A percentile compares a stretch with the other conserved stretches of the same genome.
phyloP scores from a whole-genome alignment of 2,888 invertebrate genomes.

The Leucania comma region DNA sequence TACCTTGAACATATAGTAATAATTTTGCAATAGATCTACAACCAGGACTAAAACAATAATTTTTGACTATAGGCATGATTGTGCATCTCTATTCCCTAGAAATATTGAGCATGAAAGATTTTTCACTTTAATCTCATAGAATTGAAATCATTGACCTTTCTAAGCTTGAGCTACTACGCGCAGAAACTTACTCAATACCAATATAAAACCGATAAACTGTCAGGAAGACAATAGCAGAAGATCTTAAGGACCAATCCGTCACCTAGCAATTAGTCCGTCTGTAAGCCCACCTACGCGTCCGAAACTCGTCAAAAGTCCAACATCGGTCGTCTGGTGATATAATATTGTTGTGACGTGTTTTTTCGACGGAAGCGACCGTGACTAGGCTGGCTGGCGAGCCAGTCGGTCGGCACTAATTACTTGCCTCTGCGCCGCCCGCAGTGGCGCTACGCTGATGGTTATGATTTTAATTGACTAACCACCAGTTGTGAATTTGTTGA shows the following conservation, averaged over 20 bases:
- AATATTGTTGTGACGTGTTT: conserved; percentile 64
- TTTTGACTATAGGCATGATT: no score
- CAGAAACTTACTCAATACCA: neutral
- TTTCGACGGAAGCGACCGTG: conserved; percentile 64
- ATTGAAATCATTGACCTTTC: neutral
- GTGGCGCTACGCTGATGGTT: conserved; percentile 64
- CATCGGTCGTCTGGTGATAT: conserved; percentile 51
- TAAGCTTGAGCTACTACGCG: neutral
- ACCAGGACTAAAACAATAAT: no score
- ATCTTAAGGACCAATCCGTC: conserved; percentile 30
- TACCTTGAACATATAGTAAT: no score
- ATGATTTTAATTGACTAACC: conserved; percentile 64
- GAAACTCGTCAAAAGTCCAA: conserved; percentile 44
- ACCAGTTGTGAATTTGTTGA: conserved; percentile 52
- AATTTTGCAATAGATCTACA: neutral
- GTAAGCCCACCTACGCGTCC: conserved; percentile 40
- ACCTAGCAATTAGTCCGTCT: conserved; percentile 43
- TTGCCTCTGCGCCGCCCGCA: conserved; percentile 49
- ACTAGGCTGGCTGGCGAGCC: conserved; percentile 58
- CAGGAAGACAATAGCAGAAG: conserved; percentile 6
- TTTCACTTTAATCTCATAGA: no score
- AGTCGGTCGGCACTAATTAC: conserved; percentile 62
- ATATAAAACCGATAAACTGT: neutral
- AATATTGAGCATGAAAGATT: neutral
- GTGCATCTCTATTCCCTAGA: neutral